Evolutionary conservation across 2,797 vertebrate species (phyloP).

Genomic region (Capromys pilorides): DNA sequence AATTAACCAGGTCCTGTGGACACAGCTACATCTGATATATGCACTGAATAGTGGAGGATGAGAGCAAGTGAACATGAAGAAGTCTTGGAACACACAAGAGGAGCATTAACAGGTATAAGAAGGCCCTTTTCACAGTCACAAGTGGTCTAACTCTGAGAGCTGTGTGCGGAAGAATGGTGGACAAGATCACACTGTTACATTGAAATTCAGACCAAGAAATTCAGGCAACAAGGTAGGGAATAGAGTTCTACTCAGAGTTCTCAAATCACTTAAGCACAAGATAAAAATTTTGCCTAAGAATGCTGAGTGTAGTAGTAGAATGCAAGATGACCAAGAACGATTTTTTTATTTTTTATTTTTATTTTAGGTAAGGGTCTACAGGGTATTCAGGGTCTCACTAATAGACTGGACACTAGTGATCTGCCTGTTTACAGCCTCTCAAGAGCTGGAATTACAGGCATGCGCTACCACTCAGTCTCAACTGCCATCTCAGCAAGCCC

Average conservation of each 20-base stretch:
- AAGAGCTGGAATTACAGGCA: too few species aligned
- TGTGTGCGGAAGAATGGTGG: neutral
- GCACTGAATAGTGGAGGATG: neutral
- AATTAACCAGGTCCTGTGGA: neutral
- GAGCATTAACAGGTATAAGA: neutral
- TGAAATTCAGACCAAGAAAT: conserved; percentile 12
- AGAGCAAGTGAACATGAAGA: neutral
- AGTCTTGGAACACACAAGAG: neutral
- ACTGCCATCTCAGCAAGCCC: too few species aligned
- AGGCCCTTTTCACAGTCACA: neutral
- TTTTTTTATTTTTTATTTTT: too few species aligned
- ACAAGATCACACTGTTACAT: neutral
- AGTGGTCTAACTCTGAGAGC: neutral
- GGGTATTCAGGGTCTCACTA: too few species aligned
- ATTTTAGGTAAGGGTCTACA: too few species aligned
- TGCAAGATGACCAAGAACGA: neutral
- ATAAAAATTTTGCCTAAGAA: neutral
- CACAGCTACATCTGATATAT: neutral
- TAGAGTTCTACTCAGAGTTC: conserved; percentile 16
- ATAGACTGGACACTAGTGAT: too few species aligned
- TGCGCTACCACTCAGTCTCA: too few species aligned
- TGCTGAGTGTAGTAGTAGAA: neutral
- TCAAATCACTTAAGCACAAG: neutral
- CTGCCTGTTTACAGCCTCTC: too few species aligned
- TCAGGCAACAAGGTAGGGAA: conserved; percentile 32